Percentiles rank a stretch among this genome's conserved stretches.
Conservation (phyloP, 2,888 invertebrate species). For the Chesias legatella region DNA sequence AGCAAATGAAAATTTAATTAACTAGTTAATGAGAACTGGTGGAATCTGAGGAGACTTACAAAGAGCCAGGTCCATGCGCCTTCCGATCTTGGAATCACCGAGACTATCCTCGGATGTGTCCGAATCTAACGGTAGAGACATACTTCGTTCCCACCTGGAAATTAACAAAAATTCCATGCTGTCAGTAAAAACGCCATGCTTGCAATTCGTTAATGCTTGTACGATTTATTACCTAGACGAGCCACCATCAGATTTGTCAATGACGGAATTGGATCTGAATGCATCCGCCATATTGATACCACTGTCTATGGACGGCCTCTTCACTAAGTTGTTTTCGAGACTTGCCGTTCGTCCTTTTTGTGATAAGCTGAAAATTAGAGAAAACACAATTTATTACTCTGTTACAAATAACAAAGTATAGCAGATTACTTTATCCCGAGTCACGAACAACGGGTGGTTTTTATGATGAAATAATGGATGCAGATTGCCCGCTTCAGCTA, state of each 20-base stretch:
- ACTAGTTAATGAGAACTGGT: constrained; percentile 45
- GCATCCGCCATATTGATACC: constrained; percentile 86
- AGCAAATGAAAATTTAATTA: constrained; percentile 74
- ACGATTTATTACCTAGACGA: constrained; percentile 60
- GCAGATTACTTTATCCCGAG: too few species aligned
- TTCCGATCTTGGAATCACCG: constrained; percentile 71
- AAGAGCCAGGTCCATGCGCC: constrained; percentile 91
- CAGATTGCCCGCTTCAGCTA: too few species aligned
- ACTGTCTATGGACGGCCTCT: constrained; percentile 88
- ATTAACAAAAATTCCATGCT: constrained; percentile 12
- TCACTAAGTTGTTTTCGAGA: constrained; percentile 80
- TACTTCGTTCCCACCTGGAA: constrained; percentile 85
- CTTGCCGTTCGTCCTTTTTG: constrained; percentile 71
- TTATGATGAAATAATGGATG: too few species aligned
- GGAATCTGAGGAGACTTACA: constrained; percentile 82
- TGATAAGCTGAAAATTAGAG: constrained; percentile 58
- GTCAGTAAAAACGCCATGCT: constrained; percentile 14
- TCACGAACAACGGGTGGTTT: too few species aligned
- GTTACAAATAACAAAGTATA: too few species aligned
- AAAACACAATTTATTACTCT: background rate
- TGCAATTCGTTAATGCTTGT: background rate
- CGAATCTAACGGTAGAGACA: constrained; percentile 83
- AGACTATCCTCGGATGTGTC: constrained; percentile 71
- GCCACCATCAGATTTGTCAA: constrained; percentile 64
- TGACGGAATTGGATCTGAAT: constrained; percentile 70